Evolutionary conservation across 2,113 vertebrate genomes (phyloP).

Genomic region (human (Homo sapiens)): DNA sequence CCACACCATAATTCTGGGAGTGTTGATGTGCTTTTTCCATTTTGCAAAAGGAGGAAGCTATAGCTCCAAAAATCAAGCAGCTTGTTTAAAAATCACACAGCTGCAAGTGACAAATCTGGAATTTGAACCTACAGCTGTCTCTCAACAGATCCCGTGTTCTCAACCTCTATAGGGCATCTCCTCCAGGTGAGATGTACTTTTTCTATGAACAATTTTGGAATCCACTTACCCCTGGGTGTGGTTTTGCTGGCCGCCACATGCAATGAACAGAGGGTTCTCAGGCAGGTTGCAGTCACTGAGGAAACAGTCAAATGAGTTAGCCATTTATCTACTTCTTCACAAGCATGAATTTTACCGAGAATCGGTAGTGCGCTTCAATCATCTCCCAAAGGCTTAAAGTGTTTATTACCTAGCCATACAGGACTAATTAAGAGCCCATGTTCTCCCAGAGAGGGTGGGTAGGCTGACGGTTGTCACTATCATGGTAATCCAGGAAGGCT

Average conservation of each 20-base stretch:
- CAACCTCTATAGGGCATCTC: neutral
- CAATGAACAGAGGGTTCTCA: conserved; percentile 87
- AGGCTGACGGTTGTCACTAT: rapidly evolving
- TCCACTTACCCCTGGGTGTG: conserved; percentile 73
- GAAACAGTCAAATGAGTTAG: conserved; percentile 41
- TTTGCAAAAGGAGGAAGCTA: neutral
- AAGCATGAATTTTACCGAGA: neutral
- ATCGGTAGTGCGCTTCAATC: neutral
- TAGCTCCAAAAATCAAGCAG: neutral
- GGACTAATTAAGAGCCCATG: rapidly evolving
- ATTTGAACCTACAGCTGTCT: neutral
- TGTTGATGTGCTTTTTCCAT: neutral
- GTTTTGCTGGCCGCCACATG: conserved; percentile 73
- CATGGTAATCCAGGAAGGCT: rapidly evolving
- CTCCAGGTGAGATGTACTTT: rapidly evolving
- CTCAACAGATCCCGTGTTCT: neutral
- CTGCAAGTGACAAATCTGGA: neutral
- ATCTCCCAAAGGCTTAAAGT: neutral
- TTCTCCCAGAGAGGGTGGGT: neutral
- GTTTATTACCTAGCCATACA: neutral
- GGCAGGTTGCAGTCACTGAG: conserved; percentile 83
- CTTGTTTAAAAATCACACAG: neutral
- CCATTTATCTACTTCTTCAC: neutral
- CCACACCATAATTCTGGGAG: neutral
- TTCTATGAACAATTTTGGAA: neutral